Percentiles rank a stretch among this genome's conserved stretches.
Conservation (phyloP, 2,113 vertebrate species). For the Artemisiospiza belli region DNA sequence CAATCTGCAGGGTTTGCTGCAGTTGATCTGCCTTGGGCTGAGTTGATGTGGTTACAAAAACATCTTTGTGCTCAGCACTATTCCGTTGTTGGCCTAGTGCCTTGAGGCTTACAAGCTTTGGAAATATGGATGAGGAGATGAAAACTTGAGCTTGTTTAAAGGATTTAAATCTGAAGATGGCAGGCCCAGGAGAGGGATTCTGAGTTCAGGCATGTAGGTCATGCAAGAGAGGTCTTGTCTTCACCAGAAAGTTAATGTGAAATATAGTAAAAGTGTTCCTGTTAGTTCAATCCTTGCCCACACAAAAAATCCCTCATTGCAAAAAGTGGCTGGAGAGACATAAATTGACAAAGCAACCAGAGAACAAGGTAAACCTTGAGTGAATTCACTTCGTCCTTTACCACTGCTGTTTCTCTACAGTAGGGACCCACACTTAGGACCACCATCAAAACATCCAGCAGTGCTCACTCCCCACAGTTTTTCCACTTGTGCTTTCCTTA, state of each 20-base stretch:
- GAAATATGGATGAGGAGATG: conserved; percentile 63
- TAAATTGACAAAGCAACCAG: neutral
- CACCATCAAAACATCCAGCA: neutral
- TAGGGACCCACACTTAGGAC: neutral
- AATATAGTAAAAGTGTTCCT: conserved; percentile 24
- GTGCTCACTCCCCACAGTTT: neutral
- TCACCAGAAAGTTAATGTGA: conserved; percentile 36
- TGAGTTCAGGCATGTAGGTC: conserved; percentile 44
- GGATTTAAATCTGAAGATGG: conserved; percentile 62
- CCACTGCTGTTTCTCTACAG: neutral
- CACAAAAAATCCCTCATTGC: neutral
- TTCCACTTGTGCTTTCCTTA: neutral
- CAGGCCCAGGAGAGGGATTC: conserved; percentile 47
- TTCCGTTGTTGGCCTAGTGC: conserved; percentile 48
- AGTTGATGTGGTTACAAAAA: conserved; percentile 59
- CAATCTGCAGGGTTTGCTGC: conserved; percentile 11
- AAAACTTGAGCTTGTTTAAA: conserved; percentile 56
- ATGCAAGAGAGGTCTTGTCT: conserved; percentile 52
- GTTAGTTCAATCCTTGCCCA: conserved; percentile 1
- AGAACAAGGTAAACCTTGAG: neutral
- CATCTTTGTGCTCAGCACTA: conserved; percentile 60
- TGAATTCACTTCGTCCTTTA: neutral
- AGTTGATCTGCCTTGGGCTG: conserved; percentile 16
- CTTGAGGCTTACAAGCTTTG: conserved; percentile 58
- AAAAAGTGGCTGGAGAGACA: conserved; percentile 2